Percentiles rank a stretch among this genome's conserved stretches.
These are phyloP conservation scores for Haemorhous mexicanus DNA, from an alignment of 2,113 vertebrate genomes.

Conservation along the genomic window DNA sequence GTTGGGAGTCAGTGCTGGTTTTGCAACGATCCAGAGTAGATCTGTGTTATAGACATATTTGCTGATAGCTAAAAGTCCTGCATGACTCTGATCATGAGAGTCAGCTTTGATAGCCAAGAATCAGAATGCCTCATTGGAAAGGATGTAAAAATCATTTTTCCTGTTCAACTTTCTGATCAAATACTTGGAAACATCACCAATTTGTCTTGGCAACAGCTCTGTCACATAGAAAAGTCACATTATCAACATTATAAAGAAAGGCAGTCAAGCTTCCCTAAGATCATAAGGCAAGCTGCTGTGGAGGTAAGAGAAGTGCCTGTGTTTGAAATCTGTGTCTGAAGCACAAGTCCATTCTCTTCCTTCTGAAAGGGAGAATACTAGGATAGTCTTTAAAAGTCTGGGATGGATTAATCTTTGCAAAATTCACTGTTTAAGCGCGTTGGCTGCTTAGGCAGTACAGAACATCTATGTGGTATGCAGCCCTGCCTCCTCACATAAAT, in stretches of 20 bases:
- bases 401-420: neutral
- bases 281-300: neutral
- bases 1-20: neutral
- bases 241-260: neutral
- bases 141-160: neutral
- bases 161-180: neutral
- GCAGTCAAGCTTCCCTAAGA: neutral
- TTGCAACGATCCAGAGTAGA: neutral
- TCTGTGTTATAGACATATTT: neutral
- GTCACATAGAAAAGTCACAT: neutral
- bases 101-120: neutral
- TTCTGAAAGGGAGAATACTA: neutral
- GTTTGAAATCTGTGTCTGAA: neutral
- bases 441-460: neutral
- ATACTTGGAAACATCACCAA: neutral
- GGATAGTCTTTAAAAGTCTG: neutral
- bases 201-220: neutral
- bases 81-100: neutral
- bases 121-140: neutral
- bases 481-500: neutral
- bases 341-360: neutral
- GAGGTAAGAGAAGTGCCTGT: neutral
- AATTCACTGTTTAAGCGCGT: neutral
- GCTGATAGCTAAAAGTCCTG: neutral
- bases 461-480: accelerated